Percentiles rank a stretch among this genome's conserved stretches.
These are phyloP conservation scores for Stenodera caucasica DNA, from an alignment of 2,888 invertebrate species.

Conservation along the genomic window DNA sequence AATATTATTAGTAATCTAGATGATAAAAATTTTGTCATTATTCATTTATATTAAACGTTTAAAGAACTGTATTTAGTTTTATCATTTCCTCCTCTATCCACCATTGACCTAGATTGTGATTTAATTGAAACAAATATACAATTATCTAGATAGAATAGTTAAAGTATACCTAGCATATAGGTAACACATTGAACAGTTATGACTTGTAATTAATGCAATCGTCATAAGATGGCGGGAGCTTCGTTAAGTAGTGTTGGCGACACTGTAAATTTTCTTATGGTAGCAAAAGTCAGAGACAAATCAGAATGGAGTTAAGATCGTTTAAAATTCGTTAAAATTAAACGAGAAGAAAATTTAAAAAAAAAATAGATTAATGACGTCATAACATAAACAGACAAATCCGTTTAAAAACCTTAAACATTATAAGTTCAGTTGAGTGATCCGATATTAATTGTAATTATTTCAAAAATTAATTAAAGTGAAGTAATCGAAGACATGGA, in stretches of 20 bases:
- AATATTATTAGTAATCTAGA: background rate
- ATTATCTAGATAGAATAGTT: too few species aligned
- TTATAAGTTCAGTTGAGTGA: background rate
- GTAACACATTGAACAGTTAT: too few species aligned
- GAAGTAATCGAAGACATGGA: constrained; percentile 10
- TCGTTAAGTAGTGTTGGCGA: background rate
- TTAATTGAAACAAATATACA: too few species aligned
- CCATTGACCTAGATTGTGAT: too few species aligned
- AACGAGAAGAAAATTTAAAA: background rate
- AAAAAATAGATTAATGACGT: constrained; percentile 2
- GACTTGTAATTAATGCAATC: too few species aligned
- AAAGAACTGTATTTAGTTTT: too few species aligned
- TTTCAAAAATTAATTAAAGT: background rate
- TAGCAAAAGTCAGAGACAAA: constrained; percentile 4
- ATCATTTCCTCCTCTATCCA: too few species aligned
- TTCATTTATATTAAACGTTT: background rate
- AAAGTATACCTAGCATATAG: too few species aligned
- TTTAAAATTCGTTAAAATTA: background rate
- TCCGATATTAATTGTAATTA: background rate
- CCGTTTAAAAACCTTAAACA: background rate
- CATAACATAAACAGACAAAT: background rate
- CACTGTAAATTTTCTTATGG: background rate
- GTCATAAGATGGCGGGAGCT: too few species aligned
- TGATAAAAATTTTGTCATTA: background rate
- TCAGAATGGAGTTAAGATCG: constrained; percentile 1